Evolutionary conservation across 2,888 invertebrate genomes (phyloP).

Genomic region (Rhimphoctona megacephalus): DNA sequence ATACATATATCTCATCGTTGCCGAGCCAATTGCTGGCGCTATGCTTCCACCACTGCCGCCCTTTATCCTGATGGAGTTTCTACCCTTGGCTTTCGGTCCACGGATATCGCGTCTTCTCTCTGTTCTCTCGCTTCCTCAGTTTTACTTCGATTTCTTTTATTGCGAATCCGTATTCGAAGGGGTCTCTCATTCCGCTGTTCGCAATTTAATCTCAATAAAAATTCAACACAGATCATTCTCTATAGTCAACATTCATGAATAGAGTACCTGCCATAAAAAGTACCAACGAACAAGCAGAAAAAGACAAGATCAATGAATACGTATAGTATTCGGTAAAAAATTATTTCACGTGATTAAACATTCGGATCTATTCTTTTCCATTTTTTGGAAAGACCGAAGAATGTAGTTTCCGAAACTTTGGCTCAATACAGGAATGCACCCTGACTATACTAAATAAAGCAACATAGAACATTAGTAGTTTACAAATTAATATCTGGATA

Average conservation of each 20-base stretch:
- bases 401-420: background rate
- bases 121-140: constrained; percentile 19
- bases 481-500: background rate
- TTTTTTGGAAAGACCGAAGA: background rate
- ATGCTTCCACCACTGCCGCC: constrained; percentile 35
- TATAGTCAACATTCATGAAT: constrained; percentile 20
- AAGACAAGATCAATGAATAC: background rate
- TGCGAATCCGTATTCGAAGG: constrained; percentile 39
- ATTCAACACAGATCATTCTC: constrained; percentile 69
- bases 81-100: constrained; percentile 15
- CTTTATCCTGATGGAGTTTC: constrained; percentile 32
- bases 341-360: constrained; percentile 14
- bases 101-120: constrained; percentile 14
- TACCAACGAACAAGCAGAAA: background rate
- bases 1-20: constrained; percentile 26
- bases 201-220: constrained; percentile 74
- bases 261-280: constrained; percentile 3
- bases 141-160: constrained; percentile 24
- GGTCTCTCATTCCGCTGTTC: constrained; percentile 45
- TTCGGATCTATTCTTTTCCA: background rate
- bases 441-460: background rate
- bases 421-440: background rate
- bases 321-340: background rate
- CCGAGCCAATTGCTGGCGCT: constrained; percentile 48
- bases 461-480: background rate